A percentile compares a stretch with the other conserved stretches of the same genome.
Conservation (phyloP, 2,113 vertebrate genomes). For the Hemiscyllium ocellatum region DNA sequence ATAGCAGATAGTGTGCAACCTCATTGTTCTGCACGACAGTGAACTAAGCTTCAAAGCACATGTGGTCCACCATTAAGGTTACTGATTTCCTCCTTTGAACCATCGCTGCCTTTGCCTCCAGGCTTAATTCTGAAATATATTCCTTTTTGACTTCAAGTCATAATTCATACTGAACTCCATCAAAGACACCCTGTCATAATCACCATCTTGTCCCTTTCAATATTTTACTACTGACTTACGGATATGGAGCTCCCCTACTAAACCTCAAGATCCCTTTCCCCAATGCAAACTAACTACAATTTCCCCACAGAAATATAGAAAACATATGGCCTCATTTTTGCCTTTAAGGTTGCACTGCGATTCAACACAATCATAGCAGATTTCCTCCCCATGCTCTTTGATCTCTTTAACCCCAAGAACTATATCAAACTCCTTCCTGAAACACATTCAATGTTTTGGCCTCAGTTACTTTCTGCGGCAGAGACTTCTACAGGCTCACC, state of each 20-base stretch:
- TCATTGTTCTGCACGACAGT: neutral
- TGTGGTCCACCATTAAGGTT: neutral
- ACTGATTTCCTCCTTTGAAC: neutral
- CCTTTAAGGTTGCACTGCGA: too few species aligned
- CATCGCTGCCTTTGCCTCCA: too few species aligned
- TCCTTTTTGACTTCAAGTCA: neutral
- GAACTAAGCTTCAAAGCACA: neutral
- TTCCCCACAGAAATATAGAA: neutral
- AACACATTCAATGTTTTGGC: too few species aligned
- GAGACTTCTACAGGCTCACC: too few species aligned
- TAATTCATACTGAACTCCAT: neutral
- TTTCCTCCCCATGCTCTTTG: too few species aligned
- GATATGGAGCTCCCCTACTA: neutral
- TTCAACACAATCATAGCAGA: too few species aligned
- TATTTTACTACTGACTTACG: neutral
- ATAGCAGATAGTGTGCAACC: neutral
- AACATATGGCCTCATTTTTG: too few species aligned
- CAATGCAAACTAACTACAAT: neutral
- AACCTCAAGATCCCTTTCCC: neutral
- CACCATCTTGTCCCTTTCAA: neutral
- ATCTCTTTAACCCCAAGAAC: too few species aligned
- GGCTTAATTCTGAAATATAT: neutral
- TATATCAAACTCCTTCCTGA: too few species aligned
- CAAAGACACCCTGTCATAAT: neutral
- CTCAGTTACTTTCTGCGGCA: too few species aligned